phyloP scores from a whole-genome alignment of 2,888 invertebrate species.

The Habrosyne pyritoides region DNA sequence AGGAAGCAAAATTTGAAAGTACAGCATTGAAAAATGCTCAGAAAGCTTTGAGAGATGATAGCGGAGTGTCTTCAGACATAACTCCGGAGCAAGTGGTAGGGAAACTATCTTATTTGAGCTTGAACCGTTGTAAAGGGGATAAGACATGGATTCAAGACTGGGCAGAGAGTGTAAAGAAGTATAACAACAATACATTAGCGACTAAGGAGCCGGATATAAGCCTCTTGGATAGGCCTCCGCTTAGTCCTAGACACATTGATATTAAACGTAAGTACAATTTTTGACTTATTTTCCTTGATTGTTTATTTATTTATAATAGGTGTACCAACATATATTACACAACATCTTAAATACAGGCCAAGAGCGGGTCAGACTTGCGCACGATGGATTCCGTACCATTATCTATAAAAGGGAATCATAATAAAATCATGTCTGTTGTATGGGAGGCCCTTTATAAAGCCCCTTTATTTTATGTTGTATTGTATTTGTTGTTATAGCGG shows the following conservation, averaged over 20 bases:
- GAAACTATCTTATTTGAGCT: slow-evolving; percentile 71
- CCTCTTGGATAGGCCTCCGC: slow-evolving; percentile 60
- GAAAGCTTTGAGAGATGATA: slow-evolving; percentile 61
- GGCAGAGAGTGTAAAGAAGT: slow-evolving; percentile 85
- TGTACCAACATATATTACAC: no score
- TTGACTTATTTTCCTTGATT: slow-evolving; percentile 15
- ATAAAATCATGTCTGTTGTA: no score
- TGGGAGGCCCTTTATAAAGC: no score
- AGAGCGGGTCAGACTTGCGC: no score
- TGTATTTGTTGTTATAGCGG: no score
- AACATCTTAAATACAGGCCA: no score
- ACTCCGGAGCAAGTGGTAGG: slow-evolving; percentile 69
- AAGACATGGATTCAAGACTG: slow-evolving; percentile 86
- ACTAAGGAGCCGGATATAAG: slow-evolving; percentile 45
- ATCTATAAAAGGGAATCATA: no score
- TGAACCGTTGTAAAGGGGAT: slow-evolving; percentile 79
- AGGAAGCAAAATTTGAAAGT: slow-evolving; percentile 69
- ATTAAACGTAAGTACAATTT: slow-evolving; percentile 74
- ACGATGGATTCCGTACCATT: no score
- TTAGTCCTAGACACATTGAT: slow-evolving; percentile 66
- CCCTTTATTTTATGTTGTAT: no score
- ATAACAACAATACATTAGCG: slow-evolving; percentile 66
- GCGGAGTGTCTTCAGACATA: slow-evolving; percentile 49
- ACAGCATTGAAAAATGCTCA: slow-evolving; percentile 70
- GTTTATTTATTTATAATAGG: no score